A percentile compares a stretch with the other conserved stretches of the same genome.
These are phyloP conservation scores for Cyaniris semiargus DNA, from an alignment of 2,888 invertebrate species.

Conservation along the genomic window DNA sequence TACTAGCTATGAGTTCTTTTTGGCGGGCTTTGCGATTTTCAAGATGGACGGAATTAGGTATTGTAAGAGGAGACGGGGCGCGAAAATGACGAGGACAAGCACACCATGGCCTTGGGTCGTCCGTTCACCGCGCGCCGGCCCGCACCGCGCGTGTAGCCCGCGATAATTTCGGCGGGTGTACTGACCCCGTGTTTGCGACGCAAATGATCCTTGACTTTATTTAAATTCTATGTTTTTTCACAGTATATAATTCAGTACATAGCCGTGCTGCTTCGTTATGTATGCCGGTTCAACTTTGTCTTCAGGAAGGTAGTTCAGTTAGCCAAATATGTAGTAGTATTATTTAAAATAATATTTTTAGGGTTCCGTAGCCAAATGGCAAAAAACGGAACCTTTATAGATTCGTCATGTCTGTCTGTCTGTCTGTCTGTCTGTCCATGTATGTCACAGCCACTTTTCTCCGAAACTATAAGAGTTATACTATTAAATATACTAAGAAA, in stretches of 20 bases:
- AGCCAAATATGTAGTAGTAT: no score
- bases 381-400: no score
- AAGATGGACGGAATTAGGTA: neutral
- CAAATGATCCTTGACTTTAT: constrained; percentile 78
- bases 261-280: neutral
- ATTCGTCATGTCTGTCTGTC: no score
- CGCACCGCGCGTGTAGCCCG: constrained; percentile 70
- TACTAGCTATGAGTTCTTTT: neutral
- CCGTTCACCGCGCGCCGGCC: constrained; percentile 73
- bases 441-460: no score
- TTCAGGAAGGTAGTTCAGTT: neutral
- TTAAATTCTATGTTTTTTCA: constrained; percentile 59
- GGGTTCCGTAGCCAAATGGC: no score
- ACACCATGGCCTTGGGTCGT: constrained; percentile 70
- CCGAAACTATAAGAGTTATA: no score
- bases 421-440: no score
- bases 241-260: constrained; percentile 39
- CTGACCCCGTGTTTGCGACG: constrained; percentile 78
- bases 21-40: neutral
- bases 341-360: no score
- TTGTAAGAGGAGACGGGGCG: constrained; percentile 26
- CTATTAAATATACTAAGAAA: no score
- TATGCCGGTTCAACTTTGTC: constrained; percentile 10
- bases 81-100: constrained; percentile 41
- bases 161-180: constrained; percentile 79